Base-by-base conservation (phyloP, 2,113 vertebrate species). In the Hippoglossus stenolepis region DNA sequence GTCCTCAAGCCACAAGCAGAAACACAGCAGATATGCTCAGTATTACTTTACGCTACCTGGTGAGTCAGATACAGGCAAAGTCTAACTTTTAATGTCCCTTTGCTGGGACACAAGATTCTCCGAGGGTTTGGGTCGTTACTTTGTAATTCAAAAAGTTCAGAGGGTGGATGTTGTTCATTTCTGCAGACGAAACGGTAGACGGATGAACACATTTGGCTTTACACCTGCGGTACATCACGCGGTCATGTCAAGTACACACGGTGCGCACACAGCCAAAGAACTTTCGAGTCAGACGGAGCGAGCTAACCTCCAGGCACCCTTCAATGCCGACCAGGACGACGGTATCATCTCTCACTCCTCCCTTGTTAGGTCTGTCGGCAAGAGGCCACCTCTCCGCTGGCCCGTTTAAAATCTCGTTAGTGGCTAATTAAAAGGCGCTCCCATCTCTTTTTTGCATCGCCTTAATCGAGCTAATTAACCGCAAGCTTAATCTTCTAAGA, bases 381-480 rank as follows among this genome's bases (percentile, higher is more conserved):
- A 87, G 91, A 90, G 84, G 84, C 85, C 90, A 90, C 87, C 88
- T 93, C 90, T 93, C 90, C 58, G 53, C 87, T 93, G 91, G 92
- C 91, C 91, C 86, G 80, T 93, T 95, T 93, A 85, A 92, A 94
- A 94, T 93, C 91, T 93, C 76, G 90, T 94, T 94, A 93, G 90
- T 85, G 89, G 89, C 91, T 94, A 94, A 95, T 95, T 95, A 93
- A 94, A 94, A 90, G 85, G 65, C 70, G 83, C 90, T 90, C 85
- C 87, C 82, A 76, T 91, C 90, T 91, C 86, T 86, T 91, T 90
- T 87, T 90, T 89, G 87, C 89, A 75, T 92, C 80, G 65, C 86
- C 85, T 89, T 93, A 93, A 94, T 93, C 90, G 89, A 86, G 86
- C 90, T 94, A 94, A 94, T 94, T 93, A 93, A 91, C 88, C 79